Evolutionary conservation across 2,888 invertebrate species (phyloP).

Genomic region (Zelleria hepariella): DNA sequence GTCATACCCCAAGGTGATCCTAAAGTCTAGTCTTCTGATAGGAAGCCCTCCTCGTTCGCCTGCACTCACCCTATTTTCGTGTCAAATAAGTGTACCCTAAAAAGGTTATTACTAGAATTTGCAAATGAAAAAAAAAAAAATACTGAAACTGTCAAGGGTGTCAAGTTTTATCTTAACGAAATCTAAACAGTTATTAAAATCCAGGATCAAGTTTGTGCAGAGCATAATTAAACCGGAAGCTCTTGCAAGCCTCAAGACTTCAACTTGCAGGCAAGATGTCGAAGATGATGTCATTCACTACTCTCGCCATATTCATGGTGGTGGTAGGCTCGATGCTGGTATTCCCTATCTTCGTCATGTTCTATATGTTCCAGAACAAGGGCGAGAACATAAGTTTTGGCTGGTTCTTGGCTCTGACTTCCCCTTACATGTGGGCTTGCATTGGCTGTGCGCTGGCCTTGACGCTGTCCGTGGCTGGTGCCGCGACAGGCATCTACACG

Average conservation of each 20-base stretch:
- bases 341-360: background rate
- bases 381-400: slow-evolving; percentile 82
- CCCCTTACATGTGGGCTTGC: slow-evolving; percentile 91
- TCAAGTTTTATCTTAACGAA: too few species aligned
- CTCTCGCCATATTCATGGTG: background rate
- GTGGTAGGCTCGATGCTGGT: background rate
- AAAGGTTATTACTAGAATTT: too few species aligned
- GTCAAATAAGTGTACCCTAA: too few species aligned
- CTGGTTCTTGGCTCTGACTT: slow-evolving; percentile 84
- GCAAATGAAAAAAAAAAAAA: too few species aligned
- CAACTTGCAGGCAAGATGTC: slow-evolving; percentile 27
- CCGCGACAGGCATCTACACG: slow-evolving; percentile 93
- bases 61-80: too few species aligned
- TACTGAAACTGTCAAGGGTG: too few species aligned
- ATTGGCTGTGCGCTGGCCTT: slow-evolving; percentile 89
- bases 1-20: too few species aligned
- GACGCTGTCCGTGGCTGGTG: slow-evolving; percentile 90
- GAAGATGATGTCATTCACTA: slow-evolving; percentile 16
- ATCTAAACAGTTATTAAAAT: too few species aligned
- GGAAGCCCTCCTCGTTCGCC: too few species aligned
- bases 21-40: too few species aligned
- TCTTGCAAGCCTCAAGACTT: background rate
- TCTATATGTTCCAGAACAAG: slow-evolving; percentile 73
- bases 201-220: too few species aligned
- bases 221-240: too few species aligned